Evolutionary conservation across 2,113 vertebrate species (phyloP), one percentile per base, ranked within the genome.

Genomic region (Cisticola juncidis): DNA sequence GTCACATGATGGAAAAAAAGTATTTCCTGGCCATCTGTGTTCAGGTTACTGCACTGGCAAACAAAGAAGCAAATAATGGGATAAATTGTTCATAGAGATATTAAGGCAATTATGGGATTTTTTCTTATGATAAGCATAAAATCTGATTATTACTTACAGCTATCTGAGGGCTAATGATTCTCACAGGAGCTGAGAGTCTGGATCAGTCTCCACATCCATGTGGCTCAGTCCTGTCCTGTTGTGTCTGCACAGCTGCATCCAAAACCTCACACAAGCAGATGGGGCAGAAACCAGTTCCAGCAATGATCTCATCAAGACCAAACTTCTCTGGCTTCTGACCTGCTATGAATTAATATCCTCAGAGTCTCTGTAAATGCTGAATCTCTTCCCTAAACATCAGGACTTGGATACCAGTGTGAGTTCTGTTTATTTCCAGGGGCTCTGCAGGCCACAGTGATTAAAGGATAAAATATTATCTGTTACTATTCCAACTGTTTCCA

Each of bases 1-100:
- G 35, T 91, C 77, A 94, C 33, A 19, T 66, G 42, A 50, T 58
- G 33, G 64, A 78, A 92, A 92, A 88, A 84, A 84, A 22, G 18
- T 58, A 71, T 84, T 91, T 95, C 72, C 56, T 73, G 77, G 8
- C 77, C 60, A 54, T 91, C 65, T 89, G 51, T 71, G 12, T 74
- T 74, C 60, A 84, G 47, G 51, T 88, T 94, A 51, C 38, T 77
- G 50, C 47, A 35, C 21, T 89, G 61, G 21, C 24, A 89, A 84
- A 87, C 11, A 84, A 71, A 81, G 14, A 81, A 91, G 70, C 18
- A 80, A 72, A 60, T 50, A 91, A 69, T 26, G 42, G 31, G 29
- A 50, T n/a, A 53, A 60, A 60, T 71, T 71, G 9, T 71, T 88
- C 77, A 23, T 51, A 26, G 53, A 68, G 22, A 18, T 83, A 22